These are phyloP conservation scores for Ephydatia muelleri DNA, from an alignment of 37 sponge, comb jelly and placozoan species.

Conservation along the genomic window DNA sequence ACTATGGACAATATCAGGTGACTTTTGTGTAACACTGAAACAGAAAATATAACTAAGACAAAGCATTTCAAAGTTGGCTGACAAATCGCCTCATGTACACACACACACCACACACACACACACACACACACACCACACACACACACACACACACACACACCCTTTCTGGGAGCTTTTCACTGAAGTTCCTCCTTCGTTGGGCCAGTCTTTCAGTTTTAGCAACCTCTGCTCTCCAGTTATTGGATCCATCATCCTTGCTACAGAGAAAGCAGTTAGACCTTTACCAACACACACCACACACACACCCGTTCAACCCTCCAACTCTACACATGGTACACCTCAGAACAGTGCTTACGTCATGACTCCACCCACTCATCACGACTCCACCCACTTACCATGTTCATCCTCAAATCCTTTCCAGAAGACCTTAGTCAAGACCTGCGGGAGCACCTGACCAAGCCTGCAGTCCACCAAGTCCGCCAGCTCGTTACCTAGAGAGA, in stretches of 20 bases:
- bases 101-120: too few relatives aligned
- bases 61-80: too few relatives aligned
- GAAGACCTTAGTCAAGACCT: conserved; percentile 71
- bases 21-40: too few relatives aligned
- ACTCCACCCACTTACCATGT: conserved; percentile 15
- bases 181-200: conserved; percentile 84
- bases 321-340: background rate
- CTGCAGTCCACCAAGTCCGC: conserved; percentile 90
- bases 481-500: conserved; percentile 68
- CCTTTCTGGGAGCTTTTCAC: conserved; percentile 90
- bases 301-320: too few relatives aligned
- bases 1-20: too few relatives aligned
- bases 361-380: background rate
- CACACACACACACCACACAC: background rate
- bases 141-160: background rate
- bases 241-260: conserved; percentile 72
- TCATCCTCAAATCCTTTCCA: conserved; percentile 91
- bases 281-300: background rate
- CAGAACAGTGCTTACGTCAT: background rate
- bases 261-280: background rate
- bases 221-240: conserved; percentile 71
- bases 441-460: conserved; percentile 55
- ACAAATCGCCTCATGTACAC: too few relatives aligned
- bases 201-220: conserved; percentile 98
- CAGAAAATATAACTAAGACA: too few relatives aligned